Base-by-base conservation (phyloP, 1,140 invertebrate species). In the Globodera rostochiensis region DNA sequence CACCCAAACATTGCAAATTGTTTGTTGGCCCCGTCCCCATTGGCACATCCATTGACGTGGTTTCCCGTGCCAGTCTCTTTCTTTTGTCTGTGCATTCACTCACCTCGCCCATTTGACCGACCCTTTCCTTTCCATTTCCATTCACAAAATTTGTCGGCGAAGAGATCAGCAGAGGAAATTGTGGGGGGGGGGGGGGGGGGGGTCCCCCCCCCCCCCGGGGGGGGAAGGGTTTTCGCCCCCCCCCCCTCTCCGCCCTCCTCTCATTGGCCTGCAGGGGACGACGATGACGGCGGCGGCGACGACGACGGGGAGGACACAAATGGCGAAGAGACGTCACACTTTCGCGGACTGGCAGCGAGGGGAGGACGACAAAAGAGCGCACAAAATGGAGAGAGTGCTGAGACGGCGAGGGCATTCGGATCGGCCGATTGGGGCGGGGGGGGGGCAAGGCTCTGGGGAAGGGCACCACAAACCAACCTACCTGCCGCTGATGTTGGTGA, bases 311-410 rank as follows among this genome's bases (percentile, higher is more conserved):
- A 25, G 67, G 66, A 50, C 36, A 66, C 36, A 67, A 50, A 66
- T 77, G 74, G 74, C 47, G 53, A 45, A 49, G 53, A 49, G 53
- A 36, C 74, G 53, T n/a, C 47, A 76, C 49, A 19, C 64, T 53
- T 76, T 76, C 74, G 74, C 74, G 74, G 53, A 76, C 64, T 76
- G 13, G 50, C 74, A n/a, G 64, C 25, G 45, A 76, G 9, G 53
- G 64, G 74, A 53, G 15, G 74, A 15, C 49, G 60, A 50, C 49
- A 25, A 57, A 64, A 76, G 50, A 46, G 74, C 53, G 53, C 47
- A 74, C 36, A 45, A 36, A 50, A 9, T 21, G 25, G 73, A 9
- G 60, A 74, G 60, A 74, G 60, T 50, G 73, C n/a, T n/a, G 60
- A 74, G 46, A 60, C 73, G 60, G 3, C 9, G 21, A 74, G 73